phyloP scores from a whole-genome alignment of 2,888 invertebrate species.

The Atethmia centrago region DNA sequence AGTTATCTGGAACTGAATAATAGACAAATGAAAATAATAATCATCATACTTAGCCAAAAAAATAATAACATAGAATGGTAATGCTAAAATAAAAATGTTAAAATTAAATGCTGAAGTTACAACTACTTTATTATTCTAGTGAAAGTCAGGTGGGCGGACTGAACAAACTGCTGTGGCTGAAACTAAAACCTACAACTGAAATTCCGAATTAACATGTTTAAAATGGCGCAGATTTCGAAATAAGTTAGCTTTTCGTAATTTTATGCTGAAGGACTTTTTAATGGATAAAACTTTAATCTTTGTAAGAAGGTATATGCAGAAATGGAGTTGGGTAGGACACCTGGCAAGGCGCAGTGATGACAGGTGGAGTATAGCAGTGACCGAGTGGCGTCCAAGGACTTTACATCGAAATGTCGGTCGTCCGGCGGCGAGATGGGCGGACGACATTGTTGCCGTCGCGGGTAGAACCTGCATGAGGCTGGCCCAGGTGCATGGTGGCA shows the following conservation, averaged over 20 bases:
- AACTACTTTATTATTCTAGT: constrained; percentile 40
- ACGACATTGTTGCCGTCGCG: not conserved
- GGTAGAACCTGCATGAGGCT: not conserved
- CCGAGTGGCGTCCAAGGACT: not conserved
- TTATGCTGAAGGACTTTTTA: not conserved
- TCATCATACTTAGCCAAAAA: not conserved
- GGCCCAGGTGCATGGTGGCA: not conserved
- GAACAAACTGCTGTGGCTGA: constrained; percentile 26
- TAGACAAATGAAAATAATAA: not conserved
- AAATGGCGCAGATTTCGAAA: constrained; percentile 26
- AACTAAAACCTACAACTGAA: constrained; percentile 41
- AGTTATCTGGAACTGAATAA: not conserved
- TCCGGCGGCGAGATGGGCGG: not conserved
- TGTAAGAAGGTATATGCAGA: not conserved
- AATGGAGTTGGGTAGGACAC: not conserved
- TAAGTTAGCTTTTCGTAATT: constrained; percentile 5
- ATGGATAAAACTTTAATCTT: constrained; percentile 2
- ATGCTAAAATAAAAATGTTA: too few species aligned
- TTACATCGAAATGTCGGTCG: not conserved
- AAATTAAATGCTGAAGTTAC: constrained; percentile 32
- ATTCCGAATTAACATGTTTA: constrained; percentile 18
- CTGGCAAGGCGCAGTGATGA: not conserved
- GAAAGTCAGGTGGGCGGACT: constrained; percentile 27
- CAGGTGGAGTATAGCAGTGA: not conserved
- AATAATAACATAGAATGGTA: constrained; percentile 4